Evolutionary conservation across 2,888 invertebrate species (phyloP).

Genomic region (Abrostola tripartita): DNA sequence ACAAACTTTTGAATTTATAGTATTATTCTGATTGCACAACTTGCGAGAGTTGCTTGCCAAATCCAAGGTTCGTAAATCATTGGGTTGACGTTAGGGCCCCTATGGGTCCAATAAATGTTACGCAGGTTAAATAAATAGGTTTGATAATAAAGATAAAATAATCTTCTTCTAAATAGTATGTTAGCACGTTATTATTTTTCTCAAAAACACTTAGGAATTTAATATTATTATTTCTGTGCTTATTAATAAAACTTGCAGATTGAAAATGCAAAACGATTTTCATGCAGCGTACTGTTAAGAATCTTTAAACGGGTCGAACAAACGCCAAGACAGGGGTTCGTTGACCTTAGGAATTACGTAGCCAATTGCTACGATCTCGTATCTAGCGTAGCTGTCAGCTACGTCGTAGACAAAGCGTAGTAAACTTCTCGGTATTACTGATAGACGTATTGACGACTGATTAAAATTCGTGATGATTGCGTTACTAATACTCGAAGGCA

Average conservation of each 20-base stretch:
- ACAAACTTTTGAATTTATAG: no score
- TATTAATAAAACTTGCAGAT: neutral
- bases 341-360: constrained; percentile 8
- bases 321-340: constrained; percentile 21
- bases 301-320: constrained; percentile 13
- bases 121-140: neutral
- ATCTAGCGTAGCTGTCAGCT: constrained; percentile 25
- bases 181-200: no score
- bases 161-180: neutral
- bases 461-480: no score
- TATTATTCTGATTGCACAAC: no score
- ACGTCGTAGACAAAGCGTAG: constrained; percentile 5
- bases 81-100: neutral
- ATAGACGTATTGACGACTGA: neutral
- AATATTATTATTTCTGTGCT: no score
- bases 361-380: constrained; percentile 28
- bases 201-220: no score
- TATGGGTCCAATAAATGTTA: neutral
- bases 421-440: neutral
- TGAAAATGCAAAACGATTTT: neutral
- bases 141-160: neutral
- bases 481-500: no score
- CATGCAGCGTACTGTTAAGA: neutral
- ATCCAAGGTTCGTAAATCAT: constrained; percentile 5
- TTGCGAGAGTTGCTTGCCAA: constrained; percentile 9